Percentiles rank a stretch among this genome's conserved stretches.
These are phyloP conservation scores for Premnoplex brunnescens DNA, from an alignment of 2,797 vertebrate species.

Conservation along the genomic window DNA sequence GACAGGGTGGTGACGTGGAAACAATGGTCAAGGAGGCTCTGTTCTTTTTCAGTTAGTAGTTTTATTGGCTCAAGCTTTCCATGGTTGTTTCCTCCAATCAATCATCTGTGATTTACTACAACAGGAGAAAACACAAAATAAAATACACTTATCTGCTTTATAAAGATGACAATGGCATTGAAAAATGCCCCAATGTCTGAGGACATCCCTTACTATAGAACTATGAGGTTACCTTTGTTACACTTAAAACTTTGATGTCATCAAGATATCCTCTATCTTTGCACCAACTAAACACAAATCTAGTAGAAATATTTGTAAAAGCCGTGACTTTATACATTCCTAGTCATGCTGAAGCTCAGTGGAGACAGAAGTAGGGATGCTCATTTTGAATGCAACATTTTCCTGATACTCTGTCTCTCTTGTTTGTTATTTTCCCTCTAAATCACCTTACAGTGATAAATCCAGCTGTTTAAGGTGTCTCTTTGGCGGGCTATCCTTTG, in stretches of 20 bases:
- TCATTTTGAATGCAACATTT: slow-evolving; percentile 4
- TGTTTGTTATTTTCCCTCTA: neutral
- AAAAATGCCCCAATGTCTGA: neutral
- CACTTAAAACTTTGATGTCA: neutral
- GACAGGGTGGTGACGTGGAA: neutral
- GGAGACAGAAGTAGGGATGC: neutral
- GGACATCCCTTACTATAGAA: neutral
- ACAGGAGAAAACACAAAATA: neutral
- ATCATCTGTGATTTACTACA: neutral
- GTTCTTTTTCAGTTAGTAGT: neutral
- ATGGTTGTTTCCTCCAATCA: neutral
- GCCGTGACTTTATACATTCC: neutral
- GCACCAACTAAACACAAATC: neutral
- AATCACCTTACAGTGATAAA: slow-evolving; percentile 7
- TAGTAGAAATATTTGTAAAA: neutral
- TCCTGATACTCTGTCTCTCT: neutral
- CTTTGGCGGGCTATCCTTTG: slow-evolving; percentile 21
- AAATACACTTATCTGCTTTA: neutral
- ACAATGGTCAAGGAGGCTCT: neutral
- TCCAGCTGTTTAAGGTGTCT: neutral
- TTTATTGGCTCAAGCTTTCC: neutral
- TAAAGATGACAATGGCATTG: neutral
- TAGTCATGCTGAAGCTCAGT: neutral
- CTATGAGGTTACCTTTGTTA: neutral
- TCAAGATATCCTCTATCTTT: neutral